Evolutionary conservation across 1,140 invertebrate genomes (phyloP), one percentile per base, ranked within the genome.

Genomic region (Drosophila persimilis): DNA sequence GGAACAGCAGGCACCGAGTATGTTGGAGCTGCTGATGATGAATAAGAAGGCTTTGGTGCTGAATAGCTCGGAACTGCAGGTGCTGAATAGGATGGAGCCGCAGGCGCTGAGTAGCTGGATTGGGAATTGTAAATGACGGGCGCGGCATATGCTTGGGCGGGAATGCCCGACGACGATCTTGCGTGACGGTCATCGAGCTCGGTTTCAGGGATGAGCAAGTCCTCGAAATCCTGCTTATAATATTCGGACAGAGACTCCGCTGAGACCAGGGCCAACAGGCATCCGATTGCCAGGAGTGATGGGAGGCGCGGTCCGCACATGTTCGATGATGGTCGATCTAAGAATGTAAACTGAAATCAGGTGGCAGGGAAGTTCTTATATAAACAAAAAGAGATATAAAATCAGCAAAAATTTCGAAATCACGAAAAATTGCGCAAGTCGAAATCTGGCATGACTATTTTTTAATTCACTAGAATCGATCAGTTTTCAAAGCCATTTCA

Each of bases 331-430:
- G 24, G 3, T 53, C 46, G 60, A 53, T 74, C n/a, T n/a, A 5
- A 15, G 22, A 48, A 26, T 48, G 22, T 31, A 54, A 60, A 86
- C 74, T 81, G 46, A 9, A 26, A 61, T 5, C 13, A 24, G 2
- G 3, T 11, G 5, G 24, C 43, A 20, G 15, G 1, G 15, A 8
- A 9, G 24, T 61, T 70, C 65, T 85, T 85, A 77, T 85, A 85
- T 77, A 62, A 39, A 60, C 17, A 51, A 39, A 70, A 73, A 51
- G 13, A 17, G 8, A 22, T 6, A 64, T 45, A 20, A 43, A 29
- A 62, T 81, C 77, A 85, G 80, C 80, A 62, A 77, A 84, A 72
- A 73, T 48, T 31, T 2, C 22, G 8, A 60, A 46, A 6, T 29
- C 43, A 41, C 50, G 22, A 29, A 31, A 55, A 65, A 73, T 73